A percentile compares a stretch with the other conserved stretches of the same genome.
phyloP scores from a whole-genome alignment of 1,140 invertebrate genomes.

The Drosophila quadrilineata region DNA sequence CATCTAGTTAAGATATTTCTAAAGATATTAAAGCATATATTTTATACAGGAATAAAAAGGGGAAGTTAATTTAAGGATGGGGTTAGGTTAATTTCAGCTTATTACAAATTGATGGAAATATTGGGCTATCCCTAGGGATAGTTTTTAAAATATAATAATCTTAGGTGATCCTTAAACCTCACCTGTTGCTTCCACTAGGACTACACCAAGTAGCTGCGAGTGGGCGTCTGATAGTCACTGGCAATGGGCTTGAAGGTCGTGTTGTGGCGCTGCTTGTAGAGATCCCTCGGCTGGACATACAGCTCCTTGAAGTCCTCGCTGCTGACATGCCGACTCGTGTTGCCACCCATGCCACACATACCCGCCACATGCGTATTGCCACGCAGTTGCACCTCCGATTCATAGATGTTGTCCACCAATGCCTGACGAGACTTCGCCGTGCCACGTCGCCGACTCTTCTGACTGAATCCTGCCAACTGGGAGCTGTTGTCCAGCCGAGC shows the following conservation, averaged over 20 bases:
- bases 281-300: conserved; percentile 63
- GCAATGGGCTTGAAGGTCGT: conserved; percentile 59
- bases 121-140: no score
- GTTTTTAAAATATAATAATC: no score
- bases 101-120: no score
- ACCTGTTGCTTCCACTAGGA: not conserved
- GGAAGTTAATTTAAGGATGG: no score
- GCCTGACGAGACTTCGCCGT: conserved; percentile 47
- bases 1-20: no score
- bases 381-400: conserved; percentile 59
- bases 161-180: not conserved
- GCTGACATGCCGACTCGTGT: conserved; percentile 38
- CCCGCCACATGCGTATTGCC: conserved; percentile 18
- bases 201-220: conserved; percentile 70
- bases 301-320: conserved; percentile 69
- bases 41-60: no score
- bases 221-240: conserved; percentile 56
- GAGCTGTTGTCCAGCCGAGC: conserved; percentile 24
- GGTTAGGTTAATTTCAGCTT: no score
- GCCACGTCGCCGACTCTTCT: conserved; percentile 16
- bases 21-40: no score
- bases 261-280: conserved; percentile 62
- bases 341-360: conserved; percentile 31
- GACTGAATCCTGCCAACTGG: not conserved
- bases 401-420: conserved; percentile 73